These are phyloP conservation scores for Dione juno DNA, from an alignment of 2,888 invertebrate genomes.

Conservation along the genomic window DNA sequence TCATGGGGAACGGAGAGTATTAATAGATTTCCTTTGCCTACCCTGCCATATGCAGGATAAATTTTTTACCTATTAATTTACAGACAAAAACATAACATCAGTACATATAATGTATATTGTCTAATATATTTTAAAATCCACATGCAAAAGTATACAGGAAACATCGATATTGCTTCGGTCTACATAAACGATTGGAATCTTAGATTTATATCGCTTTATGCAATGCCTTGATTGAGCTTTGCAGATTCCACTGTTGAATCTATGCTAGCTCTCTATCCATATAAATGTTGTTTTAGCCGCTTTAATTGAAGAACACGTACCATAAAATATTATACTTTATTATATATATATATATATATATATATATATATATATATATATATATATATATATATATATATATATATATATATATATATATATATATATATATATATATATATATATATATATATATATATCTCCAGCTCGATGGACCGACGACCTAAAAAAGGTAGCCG, in stretches of 20 bases:
- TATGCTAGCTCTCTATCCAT: neutral
- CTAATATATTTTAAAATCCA: neutral
- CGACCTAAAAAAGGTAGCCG: too few relatives aligned
- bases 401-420: too few relatives aligned
- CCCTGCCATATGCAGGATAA: too few relatives aligned
- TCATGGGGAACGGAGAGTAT: too few relatives aligned
- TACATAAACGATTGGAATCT: slow-evolving; percentile 6
- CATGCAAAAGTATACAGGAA: neutral
- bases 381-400: too few relatives aligned
- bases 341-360: neutral
- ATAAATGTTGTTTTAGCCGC: neutral
- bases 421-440: too few relatives aligned
- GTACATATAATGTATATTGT: neutral
- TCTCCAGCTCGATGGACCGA: too few relatives aligned
- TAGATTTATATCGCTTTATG: neutral
- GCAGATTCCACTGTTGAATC: neutral
- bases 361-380: too few relatives aligned
- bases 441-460: too few relatives aligned
- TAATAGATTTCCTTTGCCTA: too few relatives aligned
- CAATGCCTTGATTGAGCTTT: neutral
- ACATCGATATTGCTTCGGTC: neutral
- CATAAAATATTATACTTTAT: too few relatives aligned
- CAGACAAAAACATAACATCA: neutral
- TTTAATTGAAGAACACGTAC: neutral
- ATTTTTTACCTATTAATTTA: too few relatives aligned